These are phyloP conservation scores for Mizuhopecten yessoensis DNA, from an alignment of 1,140 invertebrate species.

Conservation along the genomic window DNA sequence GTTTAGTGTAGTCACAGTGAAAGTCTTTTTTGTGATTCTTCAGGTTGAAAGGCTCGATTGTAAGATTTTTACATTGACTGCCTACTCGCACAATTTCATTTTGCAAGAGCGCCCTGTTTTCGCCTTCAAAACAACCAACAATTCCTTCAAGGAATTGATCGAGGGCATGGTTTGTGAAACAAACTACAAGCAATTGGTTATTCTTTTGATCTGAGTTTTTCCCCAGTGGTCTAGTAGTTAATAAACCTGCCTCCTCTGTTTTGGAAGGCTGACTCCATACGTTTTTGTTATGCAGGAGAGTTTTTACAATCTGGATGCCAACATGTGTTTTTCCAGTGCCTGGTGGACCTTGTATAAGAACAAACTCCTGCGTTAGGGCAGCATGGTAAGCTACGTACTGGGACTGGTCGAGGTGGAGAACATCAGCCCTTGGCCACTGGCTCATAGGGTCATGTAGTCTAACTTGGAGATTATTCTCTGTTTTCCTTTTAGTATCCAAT, in stretches of 20 bases:
- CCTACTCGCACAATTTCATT: constrained; percentile 89
- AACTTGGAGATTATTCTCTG: neutral
- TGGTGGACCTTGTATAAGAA: constrained; percentile 79
- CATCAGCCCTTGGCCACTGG: constrained; percentile 72
- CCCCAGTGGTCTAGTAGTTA: too few relatives aligned
- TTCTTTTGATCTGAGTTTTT: constrained; percentile 87
- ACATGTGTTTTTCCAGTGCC: too few relatives aligned
- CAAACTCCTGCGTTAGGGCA: constrained; percentile 82
- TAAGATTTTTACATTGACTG: constrained; percentile 86
- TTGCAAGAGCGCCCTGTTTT: neutral
- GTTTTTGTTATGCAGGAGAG: constrained; percentile 72
- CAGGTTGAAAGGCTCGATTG: constrained; percentile 62
- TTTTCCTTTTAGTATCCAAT: too few relatives aligned
- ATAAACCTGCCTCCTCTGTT: neutral
- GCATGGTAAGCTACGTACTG: constrained; percentile 82
- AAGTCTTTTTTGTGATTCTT: too few relatives aligned
- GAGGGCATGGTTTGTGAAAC: too few relatives aligned
- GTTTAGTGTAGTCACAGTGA: too few relatives aligned
- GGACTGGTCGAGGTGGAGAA: constrained; percentile 80
- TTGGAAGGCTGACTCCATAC: constrained; percentile 61
- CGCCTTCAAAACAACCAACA: constrained; percentile 64
- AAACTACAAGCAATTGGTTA: too few relatives aligned
- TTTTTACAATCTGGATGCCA: too few relatives aligned
- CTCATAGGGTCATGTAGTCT: constrained; percentile 60
- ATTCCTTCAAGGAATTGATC: too few relatives aligned